phyloP scores from a whole-genome alignment of 2,113 vertebrate genomes.

The Phalacrocorax pelagicus region DNA sequence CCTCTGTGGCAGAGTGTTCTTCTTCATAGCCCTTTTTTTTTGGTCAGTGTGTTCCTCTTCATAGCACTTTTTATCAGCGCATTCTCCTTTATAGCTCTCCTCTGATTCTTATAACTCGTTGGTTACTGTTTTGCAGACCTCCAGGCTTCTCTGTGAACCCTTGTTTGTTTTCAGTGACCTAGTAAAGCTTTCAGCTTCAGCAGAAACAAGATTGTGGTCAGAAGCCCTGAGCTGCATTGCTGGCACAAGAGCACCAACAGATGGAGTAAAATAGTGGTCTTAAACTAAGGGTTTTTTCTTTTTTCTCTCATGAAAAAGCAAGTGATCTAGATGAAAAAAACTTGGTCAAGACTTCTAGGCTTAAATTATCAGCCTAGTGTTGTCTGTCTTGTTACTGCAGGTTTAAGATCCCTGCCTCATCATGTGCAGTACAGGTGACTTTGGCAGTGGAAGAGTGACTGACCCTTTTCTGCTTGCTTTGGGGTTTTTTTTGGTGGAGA shows the following conservation, averaged over 20 bases:
- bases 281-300: neutral
- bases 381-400: neutral
- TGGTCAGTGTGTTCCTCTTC: no score
- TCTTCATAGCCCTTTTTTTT: neutral
- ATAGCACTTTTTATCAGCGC: neutral
- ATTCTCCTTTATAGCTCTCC: neutral
- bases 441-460: rapidly evolving
- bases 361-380: neutral
- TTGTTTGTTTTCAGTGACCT: slow-evolving; percentile 22
- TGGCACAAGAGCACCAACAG: neutral
- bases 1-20: neutral
- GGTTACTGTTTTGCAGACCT: slow-evolving; percentile 6
- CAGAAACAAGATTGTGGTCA: neutral
- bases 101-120: neutral
- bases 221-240: neutral
- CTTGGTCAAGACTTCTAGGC: neutral
- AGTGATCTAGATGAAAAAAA: neutral
- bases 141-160: neutral
- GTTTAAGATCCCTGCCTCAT: neutral
- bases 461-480: neutral
- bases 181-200: neutral
- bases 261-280: neutral
- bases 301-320: neutral
- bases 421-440: neutral
- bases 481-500: neutral